Base-by-base conservation (phyloP, 2,113 vertebrate genomes). In the Orthonyx spaldingii region DNA sequence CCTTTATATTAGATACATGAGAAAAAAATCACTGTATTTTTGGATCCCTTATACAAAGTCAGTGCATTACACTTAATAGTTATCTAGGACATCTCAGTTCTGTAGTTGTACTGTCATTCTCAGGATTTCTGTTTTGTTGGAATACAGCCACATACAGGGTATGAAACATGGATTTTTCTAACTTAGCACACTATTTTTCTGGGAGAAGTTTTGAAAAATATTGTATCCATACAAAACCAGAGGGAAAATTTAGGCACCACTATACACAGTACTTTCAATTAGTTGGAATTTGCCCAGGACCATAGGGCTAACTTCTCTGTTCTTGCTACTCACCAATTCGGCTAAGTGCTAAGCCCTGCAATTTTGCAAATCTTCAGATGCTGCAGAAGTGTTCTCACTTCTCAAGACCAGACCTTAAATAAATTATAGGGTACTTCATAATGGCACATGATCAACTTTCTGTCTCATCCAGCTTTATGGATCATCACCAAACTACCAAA, bases 401-500 rank as follows among this genome's bases (percentile, higher is more conserved):
- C 60, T 66, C 9, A 26, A 44, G 47, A 84, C 42, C 90, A 87
- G 88, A 81, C 52, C 39, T 70, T 86, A 88, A 89, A 86, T 66
- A 93, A 95, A 94, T 95, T 96, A 95, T 33, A 52, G 72, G 76
- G 56, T 93, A 78, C n/a, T 64, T 93, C 78, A 79, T 65, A 90
- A 94, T 35, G 84, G 87, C 68, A 92, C 75, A 68, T 64, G 28
- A 93, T 79, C 84, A 88, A 41, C 71, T 93, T 76, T 84, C 47
- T 70, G 82, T 63, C 60, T 96, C 88, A 94, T 81, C 50, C 60
- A 81, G 75, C 27, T 86, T 95, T 93, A 88, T 63, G 76, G 93
- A 86, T 71, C 86, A 91, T 70, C 84, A 75, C n/a, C 24, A 92
- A 82, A 78, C 69, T 87, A 87, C 52, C 8, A 32, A 47, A 86